These are phyloP conservation scores for Peromyscus maniculatus DNA, from an alignment of 2,113 vertebrate genomes.

Conservation along the genomic window DNA sequence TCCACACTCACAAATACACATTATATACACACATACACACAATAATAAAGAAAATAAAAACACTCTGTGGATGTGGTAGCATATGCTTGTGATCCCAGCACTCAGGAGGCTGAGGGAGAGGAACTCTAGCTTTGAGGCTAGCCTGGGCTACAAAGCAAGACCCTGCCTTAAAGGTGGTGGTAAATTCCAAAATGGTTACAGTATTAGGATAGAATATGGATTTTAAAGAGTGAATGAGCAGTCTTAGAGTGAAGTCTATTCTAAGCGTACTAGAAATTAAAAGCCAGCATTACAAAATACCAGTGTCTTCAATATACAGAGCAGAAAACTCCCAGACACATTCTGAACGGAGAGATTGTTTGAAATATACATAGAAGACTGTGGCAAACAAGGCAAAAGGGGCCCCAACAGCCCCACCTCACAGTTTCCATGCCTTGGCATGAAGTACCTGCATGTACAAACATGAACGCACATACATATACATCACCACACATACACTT, in stretches of 20 bases:
- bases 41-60: not conserved
- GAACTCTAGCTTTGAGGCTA: not conserved
- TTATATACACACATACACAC: not conserved
- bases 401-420: not conserved
- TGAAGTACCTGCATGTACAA: too few relatives aligned
- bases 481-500: too few relatives aligned
- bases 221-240: not conserved
- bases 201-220: not conserved
- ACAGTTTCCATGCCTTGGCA: not conserved
- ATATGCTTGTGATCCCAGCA: not conserved
- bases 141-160: not conserved
- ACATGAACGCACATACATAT: too few relatives aligned
- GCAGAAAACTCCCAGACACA: conserved; percentile 11
- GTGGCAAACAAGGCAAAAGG: not conserved
- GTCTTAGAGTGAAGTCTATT: not conserved
- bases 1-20: not conserved
- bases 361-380: not conserved
- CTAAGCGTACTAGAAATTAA: conserved; percentile 4
- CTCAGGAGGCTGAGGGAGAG: not conserved
- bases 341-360: not conserved
- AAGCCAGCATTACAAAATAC: not conserved
- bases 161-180: not conserved
- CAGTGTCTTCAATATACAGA: not conserved
- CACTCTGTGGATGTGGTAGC: not conserved
- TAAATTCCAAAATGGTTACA: not conserved